Percentiles rank a stretch among this genome's conserved stretches.
phyloP scores from a whole-genome alignment of 92 coral and sea anemone genomes.

The Phenganax marumi region DNA sequence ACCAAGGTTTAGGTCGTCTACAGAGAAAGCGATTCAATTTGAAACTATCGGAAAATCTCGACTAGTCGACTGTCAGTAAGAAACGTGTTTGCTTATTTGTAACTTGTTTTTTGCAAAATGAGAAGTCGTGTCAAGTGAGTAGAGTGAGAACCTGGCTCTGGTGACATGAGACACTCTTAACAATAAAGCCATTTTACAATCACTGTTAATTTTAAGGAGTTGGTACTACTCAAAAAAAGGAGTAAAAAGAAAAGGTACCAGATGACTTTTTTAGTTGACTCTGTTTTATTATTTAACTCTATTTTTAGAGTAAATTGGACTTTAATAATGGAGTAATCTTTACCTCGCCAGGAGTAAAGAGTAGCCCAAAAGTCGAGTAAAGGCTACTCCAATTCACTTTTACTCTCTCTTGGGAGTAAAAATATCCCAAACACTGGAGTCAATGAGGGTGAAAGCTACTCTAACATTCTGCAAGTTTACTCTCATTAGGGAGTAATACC shows the following conservation, averaged over 20 bases:
- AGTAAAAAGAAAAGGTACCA: constrained; percentile 17
- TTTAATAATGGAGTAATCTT: not conserved
- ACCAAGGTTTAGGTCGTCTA: no score
- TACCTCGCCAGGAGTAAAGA: not conserved
- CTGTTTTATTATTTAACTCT: not conserved
- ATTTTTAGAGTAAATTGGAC: not conserved
- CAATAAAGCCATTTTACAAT: no score
- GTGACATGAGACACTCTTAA: no score
- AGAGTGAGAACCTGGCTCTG: no score
- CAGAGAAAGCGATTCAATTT: no score
- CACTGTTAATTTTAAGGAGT: constrained; percentile 9
- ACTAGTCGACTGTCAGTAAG: no score
- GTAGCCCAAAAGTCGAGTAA: constrained; percentile 8
- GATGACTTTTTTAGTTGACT: no score
- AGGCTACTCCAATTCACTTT: not conserved
- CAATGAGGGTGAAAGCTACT: constrained; percentile 11
- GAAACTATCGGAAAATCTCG: no score
- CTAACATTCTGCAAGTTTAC: not conserved
- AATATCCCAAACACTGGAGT: not conserved
- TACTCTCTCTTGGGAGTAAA: constrained; percentile 3
- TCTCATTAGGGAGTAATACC: not conserved
- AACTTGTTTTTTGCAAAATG: no score
- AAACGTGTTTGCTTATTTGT: no score
- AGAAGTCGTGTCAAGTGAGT: no score
- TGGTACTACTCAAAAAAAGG: constrained; percentile 5